Evolutionary conservation across 2,113 vertebrate species (phyloP), one percentile per base, ranked within the genome.

Genomic region (Rhodinocichla rosea): DNA sequence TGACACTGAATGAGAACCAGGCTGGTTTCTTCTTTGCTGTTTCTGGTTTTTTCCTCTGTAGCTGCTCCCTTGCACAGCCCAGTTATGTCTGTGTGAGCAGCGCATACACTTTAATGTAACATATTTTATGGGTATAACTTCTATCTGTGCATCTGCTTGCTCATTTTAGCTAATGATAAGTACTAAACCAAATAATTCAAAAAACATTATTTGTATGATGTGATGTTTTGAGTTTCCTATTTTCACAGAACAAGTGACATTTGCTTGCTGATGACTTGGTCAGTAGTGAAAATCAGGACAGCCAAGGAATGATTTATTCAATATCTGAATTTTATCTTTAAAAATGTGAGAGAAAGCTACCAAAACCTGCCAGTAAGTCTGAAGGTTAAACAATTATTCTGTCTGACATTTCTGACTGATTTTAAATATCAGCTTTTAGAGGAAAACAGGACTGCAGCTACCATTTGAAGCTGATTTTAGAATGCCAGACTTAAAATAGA

Each of bases 331-430:
- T 93, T 88, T 76, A 37, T 80, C 63, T 77, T 88, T 7, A 70
- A 83, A 90, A 71, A 32, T 24, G 26, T 0, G 0, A 44, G 44
- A 63, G 40, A 47, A 86, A 86, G 20, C 52, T 57, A 68, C 30
- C 2, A 65, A 90, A 95, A 91, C 24, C 33, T 83, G 18, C 32
- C 53, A 68, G 30, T 55, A 88, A 88, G 22, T 90, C 55, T 93
- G 79, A 92, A 86, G 63, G 39, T 80, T 92, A 81, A 86, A 60
- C 33, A 78, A 52, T 88, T 83, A 69, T 80, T 80, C 42, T 91
- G 22, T 77, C 78, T 92, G 88, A 89, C 67, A 70, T 87, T 90
- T 93, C 65, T 95, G 49, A 71, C 44, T 89, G 71, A 71, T 88
- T 92, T 81, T 86, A 81, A 83, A 70, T 56, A 81, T 19, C 47